A percentile compares a stretch with the other conserved stretches of the same genome.
Conservation (phyloP, 2,888 invertebrate species). For the Bembecia ichneumoniformis region DNA sequence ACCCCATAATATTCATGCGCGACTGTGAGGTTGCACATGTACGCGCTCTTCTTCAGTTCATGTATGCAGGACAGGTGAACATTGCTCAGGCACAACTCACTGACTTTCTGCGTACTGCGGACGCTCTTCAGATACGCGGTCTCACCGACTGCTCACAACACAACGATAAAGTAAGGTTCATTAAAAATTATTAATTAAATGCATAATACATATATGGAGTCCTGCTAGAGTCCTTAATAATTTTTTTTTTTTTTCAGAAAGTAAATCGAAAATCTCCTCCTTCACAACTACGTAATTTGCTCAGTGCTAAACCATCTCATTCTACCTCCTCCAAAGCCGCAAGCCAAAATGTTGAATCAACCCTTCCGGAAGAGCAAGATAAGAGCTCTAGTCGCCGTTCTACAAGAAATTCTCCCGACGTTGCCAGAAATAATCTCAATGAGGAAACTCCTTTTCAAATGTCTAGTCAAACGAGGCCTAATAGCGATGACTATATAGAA, state of each 20-base stretch:
- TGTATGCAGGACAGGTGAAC: conserved; percentile 90
- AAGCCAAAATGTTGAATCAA: conserved; percentile 69
- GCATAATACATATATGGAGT: not conserved
- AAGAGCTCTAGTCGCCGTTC: conserved; percentile 60
- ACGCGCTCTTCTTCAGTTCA: conserved; percentile 84
- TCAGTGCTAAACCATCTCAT: conserved; percentile 69
- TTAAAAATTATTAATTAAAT: not conserved
- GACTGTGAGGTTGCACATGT: conserved; percentile 86
- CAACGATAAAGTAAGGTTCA: conserved; percentile 60
- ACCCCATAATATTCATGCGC: conserved; percentile 88
- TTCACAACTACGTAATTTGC: conserved; percentile 70
- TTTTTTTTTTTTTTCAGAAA: conserved; percentile 49
- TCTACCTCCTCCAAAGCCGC: conserved; percentile 70
- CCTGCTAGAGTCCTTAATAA: not conserved
- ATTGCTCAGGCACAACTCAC: conserved; percentile 84
- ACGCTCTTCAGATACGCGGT: conserved; percentile 84
- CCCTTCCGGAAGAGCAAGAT: conserved; percentile 59
- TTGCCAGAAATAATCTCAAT: conserved; percentile 71
- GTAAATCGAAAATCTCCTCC: conserved; percentile 67
- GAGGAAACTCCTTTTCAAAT: conserved; percentile 69
- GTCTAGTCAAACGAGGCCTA: conserved; percentile 73
- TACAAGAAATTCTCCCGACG: conserved; percentile 68
- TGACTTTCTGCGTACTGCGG: conserved; percentile 82
- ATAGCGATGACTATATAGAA: conserved; percentile 70
- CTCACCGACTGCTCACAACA: conserved; percentile 78